Percentiles rank a stretch among this genome's conserved stretches.
Evolutionary conservation across 2,113 vertebrate species (phyloP).

Genomic region (Colinus virginianus): DNA sequence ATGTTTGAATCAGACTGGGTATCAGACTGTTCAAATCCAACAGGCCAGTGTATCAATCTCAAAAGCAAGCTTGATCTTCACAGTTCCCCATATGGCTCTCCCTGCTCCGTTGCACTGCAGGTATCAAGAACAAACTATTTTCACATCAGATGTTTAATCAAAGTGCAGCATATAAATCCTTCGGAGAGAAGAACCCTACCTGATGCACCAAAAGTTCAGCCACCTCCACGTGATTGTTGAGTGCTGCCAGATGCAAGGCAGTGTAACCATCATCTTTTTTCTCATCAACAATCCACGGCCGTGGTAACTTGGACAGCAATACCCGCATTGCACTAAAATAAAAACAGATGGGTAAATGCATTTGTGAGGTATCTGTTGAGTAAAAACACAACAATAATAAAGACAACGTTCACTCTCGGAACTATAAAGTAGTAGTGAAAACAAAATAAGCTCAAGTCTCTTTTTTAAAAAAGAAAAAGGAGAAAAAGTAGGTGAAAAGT

Average conservation of each 20-base stretch:
- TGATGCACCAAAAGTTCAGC: conserved; percentile 97
- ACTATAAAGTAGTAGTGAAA: neutral
- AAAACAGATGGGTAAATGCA: neutral
- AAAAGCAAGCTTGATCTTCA: conserved; percentile 1
- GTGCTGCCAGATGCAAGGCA: conserved; percentile 95
- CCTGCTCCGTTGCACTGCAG: neutral
- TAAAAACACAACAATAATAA: neutral
- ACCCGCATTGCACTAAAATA: conserved; percentile 95
- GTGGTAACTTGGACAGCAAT: conserved; percentile 93
- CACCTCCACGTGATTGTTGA: conserved; percentile 99
- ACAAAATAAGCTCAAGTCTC: neutral
- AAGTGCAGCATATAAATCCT: conserved; percentile 20
- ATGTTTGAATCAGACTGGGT: neutral
- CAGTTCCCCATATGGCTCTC: neutral
- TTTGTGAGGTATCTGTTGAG: neutral
- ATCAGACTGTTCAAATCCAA: neutral
- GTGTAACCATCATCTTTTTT: conserved; percentile 99
- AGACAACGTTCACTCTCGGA: neutral
- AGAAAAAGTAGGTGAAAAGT: neutral
- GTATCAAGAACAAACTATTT: neutral
- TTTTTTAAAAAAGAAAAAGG: neutral
- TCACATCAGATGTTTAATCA: neutral
- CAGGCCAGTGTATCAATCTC: neutral
- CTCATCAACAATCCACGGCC: conserved; percentile 98
- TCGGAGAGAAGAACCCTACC: conserved; percentile 78